These are phyloP conservation scores for Torymus aiolomorphi DNA, from an alignment of 2,888 invertebrate species.

Conservation along the genomic window DNA sequence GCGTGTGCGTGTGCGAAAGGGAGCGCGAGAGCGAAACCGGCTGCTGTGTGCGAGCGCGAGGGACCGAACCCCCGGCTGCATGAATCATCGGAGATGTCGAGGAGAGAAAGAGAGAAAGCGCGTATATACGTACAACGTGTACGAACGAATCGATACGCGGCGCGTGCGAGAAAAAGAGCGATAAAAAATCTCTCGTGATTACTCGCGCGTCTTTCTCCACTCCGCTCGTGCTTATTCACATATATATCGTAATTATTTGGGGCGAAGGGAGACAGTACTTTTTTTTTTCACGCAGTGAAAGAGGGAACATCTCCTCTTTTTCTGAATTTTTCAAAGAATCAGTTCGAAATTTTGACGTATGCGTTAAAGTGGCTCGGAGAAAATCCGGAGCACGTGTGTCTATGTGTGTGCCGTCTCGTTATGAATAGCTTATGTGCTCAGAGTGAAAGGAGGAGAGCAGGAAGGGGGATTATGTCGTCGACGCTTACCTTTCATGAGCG, in stretches of 20 bases:
- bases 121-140: not conserved
- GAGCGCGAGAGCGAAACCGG: not conserved
- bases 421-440: too few species aligned
- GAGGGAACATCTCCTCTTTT: too few species aligned
- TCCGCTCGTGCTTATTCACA: not conserved
- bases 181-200: constrained; percentile 31
- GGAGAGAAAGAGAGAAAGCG: constrained; percentile 43
- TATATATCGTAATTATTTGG: constrained; percentile 2
- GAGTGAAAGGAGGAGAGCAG: too few species aligned
- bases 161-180: constrained; percentile 30
- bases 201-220: not conserved
- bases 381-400: too few species aligned
- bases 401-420: too few species aligned
- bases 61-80: too few species aligned
- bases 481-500: constrained; percentile 81
- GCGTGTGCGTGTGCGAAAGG: not conserved
- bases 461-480: not conserved
- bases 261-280: not conserved
- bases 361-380: too few species aligned
- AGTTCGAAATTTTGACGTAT: too few species aligned
- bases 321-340: too few species aligned
- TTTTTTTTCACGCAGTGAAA: too few species aligned
- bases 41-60: too few species aligned
- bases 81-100: not conserved
- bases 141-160: constrained; percentile 45